A percentile compares a stretch with the other conserved stretches of the same genome.
Evolutionary conservation across 2,888 invertebrate species (phyloP).

Genomic region (Pristionchus exspectatus): DNA sequence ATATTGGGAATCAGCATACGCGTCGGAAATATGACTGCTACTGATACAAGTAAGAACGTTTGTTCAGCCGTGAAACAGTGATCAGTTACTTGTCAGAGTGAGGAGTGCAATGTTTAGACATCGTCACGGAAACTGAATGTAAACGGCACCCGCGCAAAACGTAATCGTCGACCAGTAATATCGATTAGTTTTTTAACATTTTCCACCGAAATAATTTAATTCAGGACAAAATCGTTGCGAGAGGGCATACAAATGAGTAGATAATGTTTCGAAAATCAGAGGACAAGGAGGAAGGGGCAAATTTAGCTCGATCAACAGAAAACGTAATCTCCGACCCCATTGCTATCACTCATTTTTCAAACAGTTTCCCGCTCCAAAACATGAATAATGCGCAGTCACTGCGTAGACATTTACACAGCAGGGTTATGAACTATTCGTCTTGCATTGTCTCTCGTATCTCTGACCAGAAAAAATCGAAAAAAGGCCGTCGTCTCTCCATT

Average conservation of each 20-base stretch:
- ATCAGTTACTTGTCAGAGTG: neutral
- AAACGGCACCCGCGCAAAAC: neutral
- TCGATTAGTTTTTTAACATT: neutral
- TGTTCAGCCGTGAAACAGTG: neutral
- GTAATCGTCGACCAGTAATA: neutral
- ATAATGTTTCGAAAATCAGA: too few relatives aligned
- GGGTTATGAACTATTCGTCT: neutral
- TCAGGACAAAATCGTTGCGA: neutral
- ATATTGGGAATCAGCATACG: too few relatives aligned
- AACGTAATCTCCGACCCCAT: neutral
- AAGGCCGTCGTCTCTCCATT: neutral
- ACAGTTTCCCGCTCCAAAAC: neutral
- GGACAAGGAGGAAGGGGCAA: neutral
- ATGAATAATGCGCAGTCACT: constrained; percentile 3
- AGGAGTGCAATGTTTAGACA: constrained; percentile 7
- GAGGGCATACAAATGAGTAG: neutral
- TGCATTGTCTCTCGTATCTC: neutral
- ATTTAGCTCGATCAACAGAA: neutral
- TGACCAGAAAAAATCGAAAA: neutral
- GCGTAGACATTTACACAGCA: neutral
- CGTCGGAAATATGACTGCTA: too few relatives aligned
- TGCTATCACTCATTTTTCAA: neutral
- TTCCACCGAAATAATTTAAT: neutral
- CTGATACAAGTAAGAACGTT: neutral
- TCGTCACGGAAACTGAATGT: neutral